Evolutionary conservation across 2,888 invertebrate species (phyloP), one percentile per base, ranked within the genome.

Genomic region (Synergus umbraculus): DNA sequence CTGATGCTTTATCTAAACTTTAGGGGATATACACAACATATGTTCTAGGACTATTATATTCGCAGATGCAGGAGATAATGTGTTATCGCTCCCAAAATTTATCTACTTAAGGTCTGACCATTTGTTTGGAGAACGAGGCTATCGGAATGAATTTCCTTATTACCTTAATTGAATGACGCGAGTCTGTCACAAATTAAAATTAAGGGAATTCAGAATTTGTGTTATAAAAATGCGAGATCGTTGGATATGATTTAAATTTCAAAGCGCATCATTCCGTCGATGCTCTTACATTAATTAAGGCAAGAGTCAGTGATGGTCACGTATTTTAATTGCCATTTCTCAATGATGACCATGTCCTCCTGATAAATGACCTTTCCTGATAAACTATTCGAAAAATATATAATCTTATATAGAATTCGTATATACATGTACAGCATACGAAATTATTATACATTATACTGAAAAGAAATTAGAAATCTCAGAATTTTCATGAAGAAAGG

Each of bases 131-230:
- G 29, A 69, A 29, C 41, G 43, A 43, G 44, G 43, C 66, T 37
- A 73, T 73, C 73, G 37, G n/a, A 29, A 54, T 37, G 49, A 69
- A 54, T 54, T 73, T 73, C 5, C 49, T 49, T 22, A 54, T 54
- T 73, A 73, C 9, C 15, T 37, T 73, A 73, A 73, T 73, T 49
- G 54, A 73, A 37, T 54, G 9, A 18, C 43, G 43, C 22, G 18
- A 44, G 66, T 37, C 37, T 54, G 22, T 22, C 29, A 46, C 0
- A n/a, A 10, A 73, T 22, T 22, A 22, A 1, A 73, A 54, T 54
- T 54, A 41, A 54, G 49, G 29, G 69, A 49, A 29, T 49, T 69
- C 29, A 49, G 8, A 49, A 4, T 49, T 49, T 8, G 49, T 13
- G 2, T 15, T 13, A 22, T 13, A 22, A 22, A 60, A 60, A 54